phyloP scores from a whole-genome alignment of 2,888 invertebrate genomes.

The Halictus ligatus region DNA sequence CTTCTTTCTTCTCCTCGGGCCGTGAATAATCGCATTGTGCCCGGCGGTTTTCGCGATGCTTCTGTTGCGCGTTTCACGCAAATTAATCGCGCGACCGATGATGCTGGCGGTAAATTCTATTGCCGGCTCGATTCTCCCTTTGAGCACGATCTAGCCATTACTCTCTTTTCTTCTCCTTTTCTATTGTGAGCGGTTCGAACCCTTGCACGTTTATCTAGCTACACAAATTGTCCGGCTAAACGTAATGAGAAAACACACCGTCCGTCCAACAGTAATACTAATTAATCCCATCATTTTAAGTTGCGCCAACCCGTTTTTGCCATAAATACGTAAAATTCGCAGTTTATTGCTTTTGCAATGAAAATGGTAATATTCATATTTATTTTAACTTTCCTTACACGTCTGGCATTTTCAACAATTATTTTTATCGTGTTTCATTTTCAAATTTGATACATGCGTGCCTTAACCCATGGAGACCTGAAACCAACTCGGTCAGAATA shows the following conservation, averaged over 20 bases:
- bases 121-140: neutral
- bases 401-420: too few relatives aligned
- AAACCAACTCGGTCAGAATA: neutral
- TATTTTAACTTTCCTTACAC: too few relatives aligned
- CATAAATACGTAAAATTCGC: neutral
- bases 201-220: neutral
- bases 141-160: neutral
- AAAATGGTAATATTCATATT: too few relatives aligned
- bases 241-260: neutral
- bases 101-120: constrained; percentile 2
- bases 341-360: neutral
- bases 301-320: neutral
- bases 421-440: too few relatives aligned
- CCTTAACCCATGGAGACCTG: neutral
- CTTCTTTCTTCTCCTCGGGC: constrained; percentile 55
- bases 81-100: constrained; percentile 27
- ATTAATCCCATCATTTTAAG: neutral
- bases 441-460: neutral
- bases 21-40: constrained; percentile 67
- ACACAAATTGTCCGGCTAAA: neutral
- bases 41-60: constrained; percentile 52
- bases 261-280: neutral
- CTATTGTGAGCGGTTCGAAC: neutral
- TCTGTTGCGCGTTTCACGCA: constrained; percentile 27
- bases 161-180: neutral